Evolutionary conservation across 2,113 vertebrate species (phyloP).

Genomic region (Zapornia atra): DNA sequence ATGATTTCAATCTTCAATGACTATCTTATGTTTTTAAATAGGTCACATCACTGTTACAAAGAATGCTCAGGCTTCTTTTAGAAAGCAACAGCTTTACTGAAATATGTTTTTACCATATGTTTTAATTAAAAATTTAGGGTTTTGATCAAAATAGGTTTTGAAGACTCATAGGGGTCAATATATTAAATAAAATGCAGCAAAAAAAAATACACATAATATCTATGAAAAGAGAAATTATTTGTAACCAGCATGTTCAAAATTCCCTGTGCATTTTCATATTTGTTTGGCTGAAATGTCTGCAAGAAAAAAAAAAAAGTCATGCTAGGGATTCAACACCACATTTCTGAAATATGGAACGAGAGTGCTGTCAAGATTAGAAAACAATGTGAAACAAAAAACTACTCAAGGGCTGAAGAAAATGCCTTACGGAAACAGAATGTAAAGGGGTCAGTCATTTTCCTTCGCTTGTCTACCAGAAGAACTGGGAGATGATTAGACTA

Average conservation of each 20-base stretch:
- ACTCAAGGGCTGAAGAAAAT: neutral
- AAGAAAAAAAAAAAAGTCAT: neutral
- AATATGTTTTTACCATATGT: conserved; percentile 58
- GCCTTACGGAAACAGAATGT: neutral
- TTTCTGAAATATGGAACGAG: conserved; percentile 1
- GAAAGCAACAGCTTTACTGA: conserved; percentile 37
- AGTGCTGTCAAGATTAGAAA: neutral
- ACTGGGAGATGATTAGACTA: neutral
- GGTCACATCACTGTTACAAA: conserved; percentile 8
- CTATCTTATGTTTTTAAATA: neutral
- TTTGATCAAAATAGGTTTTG: conserved; percentile 28
- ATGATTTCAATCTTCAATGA: neutral
- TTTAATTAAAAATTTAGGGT: conserved; percentile 41
- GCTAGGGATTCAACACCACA: neutral
- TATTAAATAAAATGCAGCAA: conserved; percentile 5
- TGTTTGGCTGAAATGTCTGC: neutral
- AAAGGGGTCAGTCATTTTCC: conserved; percentile 15
- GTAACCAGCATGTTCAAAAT: neutral
- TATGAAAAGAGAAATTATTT: neutral
- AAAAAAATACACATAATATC: neutral
- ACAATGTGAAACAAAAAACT: neutral
- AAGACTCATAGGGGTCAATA: neutral
- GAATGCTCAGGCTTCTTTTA: conserved; percentile 25
- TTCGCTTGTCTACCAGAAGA: neutral
- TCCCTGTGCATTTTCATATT: neutral